Base-by-base conservation (phyloP, 2,888 invertebrate species). In the Zygaena filipendulae region DNA sequence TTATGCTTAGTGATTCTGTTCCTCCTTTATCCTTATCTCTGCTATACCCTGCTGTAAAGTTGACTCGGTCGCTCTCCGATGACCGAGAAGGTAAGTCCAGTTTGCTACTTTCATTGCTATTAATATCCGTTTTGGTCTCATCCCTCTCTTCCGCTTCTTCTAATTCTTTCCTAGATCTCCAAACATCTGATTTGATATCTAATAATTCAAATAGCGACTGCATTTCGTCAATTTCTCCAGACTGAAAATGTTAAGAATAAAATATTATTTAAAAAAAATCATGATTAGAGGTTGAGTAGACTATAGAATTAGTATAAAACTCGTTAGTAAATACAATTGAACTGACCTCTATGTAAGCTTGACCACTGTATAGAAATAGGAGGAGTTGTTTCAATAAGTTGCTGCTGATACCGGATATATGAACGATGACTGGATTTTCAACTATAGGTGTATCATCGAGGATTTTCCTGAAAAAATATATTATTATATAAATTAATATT, bases 281-380 rank as follows among this genome's bases (percentile, higher is more conserved):
- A 9, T 26, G n/a, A 11, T 13, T 11, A 11, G 3, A 22, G 22
- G 7, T 11, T 11, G 10, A 3, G 3, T 11, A 11, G 8, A 12
- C n/a, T n/a, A n/a, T n/a, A n/a, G n/a, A n/a, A n/a, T n/a, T n/a
- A n/a, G n/a, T n/a, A n/a, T n/a, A n/a, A 22, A 12, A 11, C 11
- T 11, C 13, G 18, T 18, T 8, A 19, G 11, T 11, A 11, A 9
- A 6, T 20, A 11, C 11, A 2, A 12, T 12, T 11, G 3, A 13
- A 45, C 69, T 67, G 59, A 90, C 90, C 82, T 88, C 88, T 45
- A 90, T 87, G 47, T 87, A 87, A 40, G 91, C 91, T 74, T 92
- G 91, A 33, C 92, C 92, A 47, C 91, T 91, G 66, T 93, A 93
- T 30, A 92, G 72, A 62, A 92, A 92, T 54, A 92, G 89, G 52